phyloP scores from a whole-genome alignment of 2,113 vertebrate species.

The Bambusicola thoracicus region DNA sequence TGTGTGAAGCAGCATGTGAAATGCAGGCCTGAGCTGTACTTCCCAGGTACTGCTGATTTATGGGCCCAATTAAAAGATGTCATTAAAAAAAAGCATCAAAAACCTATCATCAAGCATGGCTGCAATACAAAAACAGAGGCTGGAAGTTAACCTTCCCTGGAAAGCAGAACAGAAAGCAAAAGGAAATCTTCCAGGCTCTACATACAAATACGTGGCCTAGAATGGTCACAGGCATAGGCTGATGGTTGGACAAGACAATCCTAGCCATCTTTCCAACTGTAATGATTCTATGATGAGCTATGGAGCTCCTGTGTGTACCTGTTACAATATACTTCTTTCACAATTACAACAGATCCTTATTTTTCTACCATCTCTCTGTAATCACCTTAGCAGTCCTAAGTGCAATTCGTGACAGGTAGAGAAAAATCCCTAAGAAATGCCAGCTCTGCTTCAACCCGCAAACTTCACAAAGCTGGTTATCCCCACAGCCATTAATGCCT shows the following conservation, averaged over 20 bases:
- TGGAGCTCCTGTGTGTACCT: not conserved
- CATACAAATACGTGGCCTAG: not conserved
- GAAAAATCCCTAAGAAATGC: not conserved
- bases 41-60: not conserved
- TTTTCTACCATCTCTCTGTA: not conserved
- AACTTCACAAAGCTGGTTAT: not conserved
- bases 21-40: not conserved
- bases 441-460: not conserved
- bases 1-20: not conserved
- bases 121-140: not conserved
- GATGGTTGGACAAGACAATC: too few relatives aligned
- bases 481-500: not conserved
- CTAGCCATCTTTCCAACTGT: too few relatives aligned
- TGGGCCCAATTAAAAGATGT: not conserved
- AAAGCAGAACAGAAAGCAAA: not conserved
- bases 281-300: too few relatives aligned
- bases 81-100: not conserved
- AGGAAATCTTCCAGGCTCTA: not conserved
- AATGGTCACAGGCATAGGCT: too few relatives aligned
- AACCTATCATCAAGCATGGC: not conserved
- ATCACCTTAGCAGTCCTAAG: not conserved
- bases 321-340: not conserved
- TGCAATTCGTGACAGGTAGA: not conserved
- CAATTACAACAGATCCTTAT: not conserved
- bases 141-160: not conserved